Evolutionary conservation across 2,113 vertebrate genomes (phyloP), one percentile per base, ranked within the genome.

Genomic region (Symphodus melops): DNA sequence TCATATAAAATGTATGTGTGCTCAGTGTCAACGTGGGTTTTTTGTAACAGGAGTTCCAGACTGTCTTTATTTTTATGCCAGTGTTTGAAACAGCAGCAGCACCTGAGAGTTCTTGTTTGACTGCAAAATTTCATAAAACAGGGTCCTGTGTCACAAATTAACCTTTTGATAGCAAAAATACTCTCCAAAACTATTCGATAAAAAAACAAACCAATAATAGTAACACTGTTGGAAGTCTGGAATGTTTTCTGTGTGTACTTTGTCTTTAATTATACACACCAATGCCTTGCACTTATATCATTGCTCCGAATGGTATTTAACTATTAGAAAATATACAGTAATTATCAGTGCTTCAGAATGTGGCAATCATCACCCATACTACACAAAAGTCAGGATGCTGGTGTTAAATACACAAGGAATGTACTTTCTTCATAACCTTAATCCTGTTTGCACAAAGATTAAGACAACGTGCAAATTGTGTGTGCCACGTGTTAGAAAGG

Each of bases 391-490:
- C 13, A 79, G n/a, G 56, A 53, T 54, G 68, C 44, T 36, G 17
- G 13, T 9, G 20, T 39, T 14, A 51, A 12, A 20, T 16, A 48
- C 7, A 1, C 1, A 3, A 2, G 13, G n/a, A 33, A 33, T 33
- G 4, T 33, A 33, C 3, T 33, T 33, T 14, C 4, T 0, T 14
- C 3, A 44, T 13, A 11, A 39, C 19, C 2, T 54, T 42, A 23
- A 76, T 79, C 72, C 62, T 85, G 80, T 48, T 83, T 55, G 16
- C 7, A 3, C 1, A 68, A n/a, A n/a, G 65, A 42, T 70, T 62
- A 81, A 71, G 21, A 75, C 51, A 57, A 63, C 74, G 5, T 54
- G 1, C 9, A 48, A 14, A 48, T 17, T 48, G 16, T 17, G 25
- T 46, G 44, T 16, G 44, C 16, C 2, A 13, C 2, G 14, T 16